A percentile compares a stretch with the other conserved stretches of the same genome.
phyloP scores from a whole-genome alignment of 2,113 vertebrate species.

The Melanerpes formicivorus region DNA sequence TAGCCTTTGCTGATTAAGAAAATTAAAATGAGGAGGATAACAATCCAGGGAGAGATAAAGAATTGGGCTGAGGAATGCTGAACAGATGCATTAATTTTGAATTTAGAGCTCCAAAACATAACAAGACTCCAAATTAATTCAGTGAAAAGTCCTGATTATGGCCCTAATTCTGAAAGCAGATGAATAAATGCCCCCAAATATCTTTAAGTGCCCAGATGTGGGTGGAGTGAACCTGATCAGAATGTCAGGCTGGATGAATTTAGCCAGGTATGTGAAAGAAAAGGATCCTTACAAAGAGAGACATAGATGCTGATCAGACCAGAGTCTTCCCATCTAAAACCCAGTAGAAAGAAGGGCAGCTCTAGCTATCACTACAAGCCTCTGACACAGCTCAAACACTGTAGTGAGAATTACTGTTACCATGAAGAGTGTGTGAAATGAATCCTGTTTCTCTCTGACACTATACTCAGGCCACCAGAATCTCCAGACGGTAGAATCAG shows the following conservation, averaged over 20 bases:
- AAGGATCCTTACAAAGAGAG: neutral
- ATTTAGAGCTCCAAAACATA: neutral
- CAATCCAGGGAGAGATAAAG: neutral
- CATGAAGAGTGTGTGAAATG: neutral
- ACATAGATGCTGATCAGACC: neutral
- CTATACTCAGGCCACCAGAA: neutral
- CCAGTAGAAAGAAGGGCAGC: neutral
- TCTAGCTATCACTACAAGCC: rapidly evolving
- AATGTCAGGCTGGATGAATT: neutral
- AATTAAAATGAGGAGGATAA: neutral
- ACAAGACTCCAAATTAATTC: neutral
- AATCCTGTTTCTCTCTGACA: neutral
- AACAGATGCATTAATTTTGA: neutral
- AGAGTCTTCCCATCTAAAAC: neutral
- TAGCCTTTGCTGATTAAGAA: neutral
- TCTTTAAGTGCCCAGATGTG: neutral
- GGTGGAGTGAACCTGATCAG: neutral
- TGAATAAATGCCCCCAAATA: neutral
- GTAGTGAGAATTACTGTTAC: neutral
- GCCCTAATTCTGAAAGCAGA: neutral
- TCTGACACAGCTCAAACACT: neutral
- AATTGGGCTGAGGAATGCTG: neutral
- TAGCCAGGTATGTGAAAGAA: neutral
- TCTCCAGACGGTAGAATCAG: neutral
- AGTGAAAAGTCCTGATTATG: neutral